Conservation (phyloP, 2,888 invertebrate genomes). For the Mesorhabditis belari region DNA sequence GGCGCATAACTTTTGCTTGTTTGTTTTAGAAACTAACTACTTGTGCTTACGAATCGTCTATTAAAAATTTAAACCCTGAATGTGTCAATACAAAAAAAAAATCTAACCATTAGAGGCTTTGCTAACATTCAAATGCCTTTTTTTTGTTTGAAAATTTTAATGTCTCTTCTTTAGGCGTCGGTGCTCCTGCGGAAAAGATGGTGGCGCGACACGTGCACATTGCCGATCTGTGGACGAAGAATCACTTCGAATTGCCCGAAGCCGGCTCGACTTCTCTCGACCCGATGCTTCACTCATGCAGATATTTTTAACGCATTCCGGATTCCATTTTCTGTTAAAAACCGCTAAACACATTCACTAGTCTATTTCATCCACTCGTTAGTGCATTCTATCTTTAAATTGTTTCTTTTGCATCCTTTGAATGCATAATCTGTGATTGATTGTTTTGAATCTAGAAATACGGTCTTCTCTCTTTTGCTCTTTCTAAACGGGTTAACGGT, state of each 20-base stretch:
- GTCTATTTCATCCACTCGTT: too few relatives aligned
- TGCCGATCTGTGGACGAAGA: constrained; percentile 30
- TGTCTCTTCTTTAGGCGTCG: constrained; percentile 4
- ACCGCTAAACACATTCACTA: too few relatives aligned
- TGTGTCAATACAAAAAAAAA: background rate
- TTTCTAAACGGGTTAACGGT: too few relatives aligned
- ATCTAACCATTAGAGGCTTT: background rate
- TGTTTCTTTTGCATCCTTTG: too few relatives aligned
- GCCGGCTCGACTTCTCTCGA: constrained; percentile 47
- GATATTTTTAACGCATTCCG: constrained; percentile 36
- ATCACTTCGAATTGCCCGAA: constrained; percentile 39
- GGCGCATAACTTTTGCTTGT: too few relatives aligned
- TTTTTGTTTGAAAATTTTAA: background rate
- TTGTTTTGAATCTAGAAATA: too few relatives aligned
- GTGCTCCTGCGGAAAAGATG: background rate
- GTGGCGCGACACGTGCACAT: constrained; percentile 4
- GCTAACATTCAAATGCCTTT: background rate
- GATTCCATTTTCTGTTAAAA: too few relatives aligned
- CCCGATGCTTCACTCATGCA: constrained; percentile 43
- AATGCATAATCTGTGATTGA: too few relatives aligned
- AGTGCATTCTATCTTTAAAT: too few relatives aligned
- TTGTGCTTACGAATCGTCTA: background rate
- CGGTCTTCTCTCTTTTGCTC: too few relatives aligned
- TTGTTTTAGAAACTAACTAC: background rate
- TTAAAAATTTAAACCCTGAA: constrained; percentile 11